Evolutionary conservation across 2,113 vertebrate species (phyloP).

Genomic region (Amphiprion percula): DNA sequence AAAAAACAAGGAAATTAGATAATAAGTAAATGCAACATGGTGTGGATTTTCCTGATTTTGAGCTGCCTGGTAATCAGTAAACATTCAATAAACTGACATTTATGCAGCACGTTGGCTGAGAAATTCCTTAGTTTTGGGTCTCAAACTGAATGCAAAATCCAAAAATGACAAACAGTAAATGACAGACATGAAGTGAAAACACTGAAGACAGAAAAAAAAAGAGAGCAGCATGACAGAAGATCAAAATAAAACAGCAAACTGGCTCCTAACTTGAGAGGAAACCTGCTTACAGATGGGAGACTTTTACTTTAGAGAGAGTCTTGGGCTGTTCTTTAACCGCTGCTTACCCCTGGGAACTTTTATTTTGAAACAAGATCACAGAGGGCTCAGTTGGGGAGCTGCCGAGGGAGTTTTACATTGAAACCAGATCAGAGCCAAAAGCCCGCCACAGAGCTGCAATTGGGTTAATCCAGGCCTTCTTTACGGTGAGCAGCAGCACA

Average conservation of each 20-base stretch:
- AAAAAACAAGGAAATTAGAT: neutral
- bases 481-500: too few species aligned
- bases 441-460: neutral
- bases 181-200: neutral
- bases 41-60: neutral
- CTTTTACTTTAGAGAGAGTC: conserved; percentile 1
- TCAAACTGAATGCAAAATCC: too few species aligned
- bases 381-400: neutral
- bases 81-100: too few species aligned
- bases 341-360: neutral
- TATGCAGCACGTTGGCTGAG: too few species aligned
- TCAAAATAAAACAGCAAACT: neutral
- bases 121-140: too few species aligned
- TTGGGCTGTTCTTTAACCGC: neutral
- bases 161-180: too few species aligned
- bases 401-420: neutral
- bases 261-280: neutral
- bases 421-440: neutral
- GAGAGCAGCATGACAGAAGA: neutral
- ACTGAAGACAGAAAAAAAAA: neutral
- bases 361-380: conserved; percentile 13
- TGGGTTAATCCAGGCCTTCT: neutral
- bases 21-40: neutral
- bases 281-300: neutral
- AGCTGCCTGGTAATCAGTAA: too few species aligned